phyloP scores from a whole-genome alignment of 2,888 invertebrate species.

The Noctua pronuba region DNA sequence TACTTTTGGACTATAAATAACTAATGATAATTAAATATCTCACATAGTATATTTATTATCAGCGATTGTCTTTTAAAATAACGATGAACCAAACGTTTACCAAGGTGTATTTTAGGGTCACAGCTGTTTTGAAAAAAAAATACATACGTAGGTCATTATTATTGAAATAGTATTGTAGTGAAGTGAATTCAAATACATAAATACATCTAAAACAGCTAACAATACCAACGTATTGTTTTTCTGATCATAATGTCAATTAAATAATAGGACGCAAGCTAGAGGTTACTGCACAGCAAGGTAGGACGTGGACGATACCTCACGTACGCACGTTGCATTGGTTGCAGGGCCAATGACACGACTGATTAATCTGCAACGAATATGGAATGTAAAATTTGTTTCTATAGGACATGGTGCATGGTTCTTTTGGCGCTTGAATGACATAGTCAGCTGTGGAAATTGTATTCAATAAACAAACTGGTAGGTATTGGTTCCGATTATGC shows the following conservation, averaged over 20 bases:
- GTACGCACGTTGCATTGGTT: constrained; percentile 40
- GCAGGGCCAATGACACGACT: constrained; percentile 8
- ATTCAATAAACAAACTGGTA: too few relatives aligned
- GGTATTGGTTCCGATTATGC: neutral
- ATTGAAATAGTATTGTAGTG: neutral
- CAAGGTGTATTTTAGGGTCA: neutral
- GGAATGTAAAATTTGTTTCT: neutral
- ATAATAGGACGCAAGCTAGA: constrained; percentile 33
- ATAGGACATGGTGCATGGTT: neutral
- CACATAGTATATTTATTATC: neutral
- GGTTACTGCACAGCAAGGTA: constrained; percentile 16
- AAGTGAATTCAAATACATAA: neutral
- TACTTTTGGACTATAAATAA: too few relatives aligned
- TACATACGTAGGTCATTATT: neutral
- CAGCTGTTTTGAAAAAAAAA: neutral
- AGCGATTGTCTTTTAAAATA: neutral
- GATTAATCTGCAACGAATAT: constrained; percentile 3
- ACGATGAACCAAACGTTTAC: neutral
- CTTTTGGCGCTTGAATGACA: neutral
- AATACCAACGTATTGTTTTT: constrained; percentile 6
- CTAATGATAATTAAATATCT: too few relatives aligned
- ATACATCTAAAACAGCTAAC: neutral
- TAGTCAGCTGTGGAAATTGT: neutral
- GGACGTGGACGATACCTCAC: constrained; percentile 38
- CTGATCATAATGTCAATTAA: constrained; percentile 10